A percentile compares a stretch with the other conserved stretches of the same genome.
phyloP scores from a whole-genome alignment of 2,888 invertebrate genomes.

The Platerodrilus igneus region DNA sequence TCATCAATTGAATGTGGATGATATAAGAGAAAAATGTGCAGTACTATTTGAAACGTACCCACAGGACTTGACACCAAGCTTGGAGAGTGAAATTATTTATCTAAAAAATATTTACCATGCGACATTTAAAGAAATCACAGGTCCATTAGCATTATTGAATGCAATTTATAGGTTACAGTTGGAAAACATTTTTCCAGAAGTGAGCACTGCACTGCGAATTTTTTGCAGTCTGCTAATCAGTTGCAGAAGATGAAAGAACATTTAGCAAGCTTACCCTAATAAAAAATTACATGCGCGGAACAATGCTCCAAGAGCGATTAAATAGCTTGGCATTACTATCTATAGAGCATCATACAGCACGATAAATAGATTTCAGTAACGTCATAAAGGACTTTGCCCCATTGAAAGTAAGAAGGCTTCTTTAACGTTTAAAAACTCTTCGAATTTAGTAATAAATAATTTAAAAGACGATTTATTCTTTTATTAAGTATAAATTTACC shows the following conservation, averaged over 20 bases:
- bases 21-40: too few relatives aligned
- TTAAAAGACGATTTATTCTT: too few relatives aligned
- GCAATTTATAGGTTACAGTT: neutral
- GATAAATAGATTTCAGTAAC: constrained; percentile 1
- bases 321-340: constrained; percentile 2
- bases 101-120: neutral
- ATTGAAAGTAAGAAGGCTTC: neutral
- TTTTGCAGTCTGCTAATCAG: neutral
- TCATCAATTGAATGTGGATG: too few relatives aligned
- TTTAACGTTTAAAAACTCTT: too few relatives aligned
- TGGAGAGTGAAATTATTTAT: too few relatives aligned
- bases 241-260: constrained; percentile 1
- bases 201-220: constrained; percentile 1
- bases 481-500: too few relatives aligned
- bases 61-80: too few relatives aligned
- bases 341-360: constrained; percentile 2
- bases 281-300: constrained; percentile 1
- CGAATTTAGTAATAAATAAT: too few relatives aligned
- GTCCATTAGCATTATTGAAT: constrained; percentile 4
- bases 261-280: constrained; percentile 2
- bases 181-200: constrained; percentile 2
- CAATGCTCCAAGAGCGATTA: constrained; percentile 1
- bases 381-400: neutral
- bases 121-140: too few relatives aligned
- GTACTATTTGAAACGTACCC: too few relatives aligned